Percentiles rank a stretch among this genome's conserved stretches.
These are phyloP conservation scores for Prionailurus bengalensis DNA, from an alignment of 2,113 vertebrate genomes.

Conservation along the genomic window DNA sequence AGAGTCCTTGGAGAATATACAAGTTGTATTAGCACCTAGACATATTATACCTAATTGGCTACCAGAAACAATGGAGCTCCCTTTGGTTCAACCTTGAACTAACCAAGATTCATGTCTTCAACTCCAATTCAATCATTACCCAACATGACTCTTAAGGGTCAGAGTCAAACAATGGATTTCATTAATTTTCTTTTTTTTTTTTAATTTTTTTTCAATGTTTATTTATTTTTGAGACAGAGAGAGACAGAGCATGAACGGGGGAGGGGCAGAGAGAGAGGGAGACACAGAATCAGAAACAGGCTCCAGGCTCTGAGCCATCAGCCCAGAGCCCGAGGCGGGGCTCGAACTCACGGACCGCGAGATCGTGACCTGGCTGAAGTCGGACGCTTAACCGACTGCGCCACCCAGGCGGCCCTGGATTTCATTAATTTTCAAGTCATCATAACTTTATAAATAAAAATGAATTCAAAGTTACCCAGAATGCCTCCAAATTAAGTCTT, in stretches of 20 bases:
- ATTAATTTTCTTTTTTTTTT: not conserved
- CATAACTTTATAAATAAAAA: not conserved
- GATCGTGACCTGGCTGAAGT: too few species aligned
- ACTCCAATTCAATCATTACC: not conserved
- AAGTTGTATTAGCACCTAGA: not conserved
- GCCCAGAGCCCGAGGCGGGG: too few species aligned
- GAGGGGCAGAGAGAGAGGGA: too few species aligned
- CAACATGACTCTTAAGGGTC: not conserved
- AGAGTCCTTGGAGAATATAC: not conserved
- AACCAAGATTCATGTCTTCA: not conserved
- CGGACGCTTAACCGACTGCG: too few species aligned
- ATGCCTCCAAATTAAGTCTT: not conserved
- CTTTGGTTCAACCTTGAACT: not conserved
- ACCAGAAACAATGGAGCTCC: not conserved
- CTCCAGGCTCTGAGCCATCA: too few species aligned
- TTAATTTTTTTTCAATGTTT: too few species aligned
- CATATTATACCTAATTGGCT: not conserved
- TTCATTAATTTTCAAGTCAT: slow-evolving; percentile 17
- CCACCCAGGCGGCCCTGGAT: not conserved
- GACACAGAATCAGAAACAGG: too few species aligned
- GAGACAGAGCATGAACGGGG: too few species aligned
- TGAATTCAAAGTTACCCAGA: not conserved
- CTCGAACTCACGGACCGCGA: too few species aligned
- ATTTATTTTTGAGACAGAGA: too few species aligned
- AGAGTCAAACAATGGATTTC: not conserved